Evolutionary conservation across 2,888 invertebrate species (phyloP), one percentile per base, ranked within the genome.

Genomic region (Himalopsyche japonica): DNA sequence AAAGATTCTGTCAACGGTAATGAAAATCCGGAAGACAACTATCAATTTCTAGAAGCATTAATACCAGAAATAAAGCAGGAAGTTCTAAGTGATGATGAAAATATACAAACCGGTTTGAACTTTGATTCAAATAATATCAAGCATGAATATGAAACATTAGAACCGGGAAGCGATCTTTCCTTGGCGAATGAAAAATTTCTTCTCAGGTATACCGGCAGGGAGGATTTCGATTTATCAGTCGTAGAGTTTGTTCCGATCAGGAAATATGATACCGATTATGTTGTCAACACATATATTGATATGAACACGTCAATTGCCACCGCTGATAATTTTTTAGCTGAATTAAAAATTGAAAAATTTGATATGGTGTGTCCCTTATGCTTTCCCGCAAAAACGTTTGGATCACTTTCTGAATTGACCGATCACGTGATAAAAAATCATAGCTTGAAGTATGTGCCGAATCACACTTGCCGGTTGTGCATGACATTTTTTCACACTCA

Each of bases 191-290:
- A 86, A 80, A 80, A 43, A 49, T 86, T 84, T 76, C 86, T 84
- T 15, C 37, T 79, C 10, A 80, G 83, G 64, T 92, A 92, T 85
- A 89, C 89, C 87, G 92, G 92, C 0, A 89, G 90, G 81, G 90
- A 91, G 87, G 92, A 92, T 83, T 92, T 91, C 88, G 92, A 93
- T 88, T 89, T 92, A 1, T 92, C 92, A 24, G 88, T 90, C 34
- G 89, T 90, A 49, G 93, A 93, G 87, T 87, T 93, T 20, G 89
- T 93, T n/a, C 86, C 91, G 7, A 87, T 92, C 34, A 90, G 92
- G 76, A 90, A 91, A 86, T 90, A 90, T 85, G 93, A 91, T 86
- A 90, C 89, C 87, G 90, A 92, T 20, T 92, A 92, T 87, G 87
- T 92, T 1, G 88, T 88, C 81, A 86, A 88, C 2, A 88, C 89